phyloP scores from a whole-genome alignment of 2,888 invertebrate species.

The Cephus sareptanus region DNA sequence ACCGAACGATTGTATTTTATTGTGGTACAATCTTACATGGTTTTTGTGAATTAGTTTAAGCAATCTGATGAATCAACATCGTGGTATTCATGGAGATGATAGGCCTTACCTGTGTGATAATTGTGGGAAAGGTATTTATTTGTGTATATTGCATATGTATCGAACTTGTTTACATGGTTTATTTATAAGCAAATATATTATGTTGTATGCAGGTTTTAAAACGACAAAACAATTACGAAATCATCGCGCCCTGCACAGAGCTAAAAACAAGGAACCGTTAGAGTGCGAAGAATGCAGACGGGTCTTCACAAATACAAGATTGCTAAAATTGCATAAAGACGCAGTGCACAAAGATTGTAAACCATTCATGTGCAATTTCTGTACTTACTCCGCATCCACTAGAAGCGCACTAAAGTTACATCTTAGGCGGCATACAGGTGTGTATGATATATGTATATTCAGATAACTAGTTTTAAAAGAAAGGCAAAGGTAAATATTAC shows the following conservation, averaged over 20 bases:
- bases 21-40: conserved; percentile 3
- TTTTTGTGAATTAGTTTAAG: conserved; percentile 68
- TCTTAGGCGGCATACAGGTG: conserved; percentile 78
- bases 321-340: conserved; percentile 70
- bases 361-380: conserved; percentile 76
- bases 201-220: conserved; percentile 71
- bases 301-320: conserved; percentile 69
- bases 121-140: conserved; percentile 73
- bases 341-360: conserved; percentile 76
- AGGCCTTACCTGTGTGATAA: conserved; percentile 73
- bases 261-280: conserved; percentile 40
- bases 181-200: background rate
- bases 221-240: conserved; percentile 83
- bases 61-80: conserved; percentile 79
- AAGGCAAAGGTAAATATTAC: background rate
- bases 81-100: conserved; percentile 78
- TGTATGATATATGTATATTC: conserved; percentile 39
- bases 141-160: background rate
- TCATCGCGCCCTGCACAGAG: conserved; percentile 76
- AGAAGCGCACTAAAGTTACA: conserved; percentile 76
- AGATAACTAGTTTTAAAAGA: background rate
- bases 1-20: background rate
- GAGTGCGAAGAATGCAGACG: conserved; percentile 73
- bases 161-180: background rate
- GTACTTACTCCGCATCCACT: conserved; percentile 75